Evolutionary conservation across 2,113 vertebrate genomes (phyloP), one percentile per base, ranked within the genome.

Genomic region (Ammodytes dubius): DNA sequence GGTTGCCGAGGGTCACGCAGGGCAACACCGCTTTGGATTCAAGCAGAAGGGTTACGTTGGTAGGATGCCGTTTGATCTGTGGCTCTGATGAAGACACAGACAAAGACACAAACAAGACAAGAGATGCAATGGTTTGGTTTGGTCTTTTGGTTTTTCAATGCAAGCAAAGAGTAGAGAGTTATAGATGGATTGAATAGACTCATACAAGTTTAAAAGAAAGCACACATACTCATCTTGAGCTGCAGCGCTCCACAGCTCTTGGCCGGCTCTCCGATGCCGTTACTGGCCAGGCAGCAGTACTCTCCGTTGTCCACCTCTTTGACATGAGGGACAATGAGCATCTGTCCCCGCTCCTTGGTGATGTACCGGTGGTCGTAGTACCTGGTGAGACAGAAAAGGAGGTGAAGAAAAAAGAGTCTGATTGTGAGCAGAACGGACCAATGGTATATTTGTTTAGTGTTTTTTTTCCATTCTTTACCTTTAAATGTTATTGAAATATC

Each of bases 181-280:
- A 27, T 27, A 27, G 1, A 27, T 27, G 27, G 17, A 78, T 45
- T 56, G 7, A 10, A 10, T 47, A 47, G 12, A 61, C n/a, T 59
- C 4, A 6, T 35, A 3, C 19, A 52, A 4, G 8, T 3, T 11
- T 9, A 10, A 3, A 39, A 39, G 27, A 43, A 72, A 37, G 8
- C 13, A 35, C 42, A 97, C 98, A 87, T 96, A 99, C 98, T 96
- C 97, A 99, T 99, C 95, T 99, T 99, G 39, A 99, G 96, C 93
- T 99, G 98, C 59, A 99, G 95, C 4, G 98, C 98, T 3, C 98
- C 98, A 13, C 98, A 99, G 74, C 97, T 99, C 92, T 97, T 97
- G 0, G 95, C 97, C 0, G 97, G 91, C 0, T 95, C 94, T 76
- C 98, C 98, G 2, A 99, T 90, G 0, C 98, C 97, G 0, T 99